Evolutionary conservation across 2,797 vertebrate species (phyloP), one percentile per base, ranked within the genome.

Genomic region (Mormyrops attenuatus): DNA sequence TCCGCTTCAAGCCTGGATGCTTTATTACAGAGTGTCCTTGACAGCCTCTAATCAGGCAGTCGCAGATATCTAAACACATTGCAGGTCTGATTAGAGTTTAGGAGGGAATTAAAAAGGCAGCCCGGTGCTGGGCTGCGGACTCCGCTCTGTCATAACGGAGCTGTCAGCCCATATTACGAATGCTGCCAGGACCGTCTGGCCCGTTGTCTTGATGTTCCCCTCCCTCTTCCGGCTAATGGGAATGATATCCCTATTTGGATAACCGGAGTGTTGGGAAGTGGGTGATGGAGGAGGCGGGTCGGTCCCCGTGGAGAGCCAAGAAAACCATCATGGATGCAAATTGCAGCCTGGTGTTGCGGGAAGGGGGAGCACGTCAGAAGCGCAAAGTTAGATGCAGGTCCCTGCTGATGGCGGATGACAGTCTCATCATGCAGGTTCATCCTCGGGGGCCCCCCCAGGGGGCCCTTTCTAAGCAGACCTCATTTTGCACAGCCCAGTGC

Each of bases 351-450:
- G 38, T 60, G 3, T 53, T 50, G 53, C 41, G 47, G 77, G 22
- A 17, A n/a, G 22, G 3, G 0, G n/a, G 50, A 34, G 30, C 6
- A 8, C 49, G 26, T 52, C 50, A 53, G 30, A 88, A 84, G 22
- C 15, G 53, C 89, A 87, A 49, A 22, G 52, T 44, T 44, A 86
- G 34, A 57, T 34, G 47, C 73, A 86, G 30, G 84, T 50, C 66
- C 80, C 60, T 9, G 69, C 88, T 89, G 86, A 87, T 88, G 85
- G 52, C 55, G 84, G 88, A 49, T 47, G 90, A 88, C 82, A 88
- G 26, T n/a, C 73, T 41, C 66, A 52, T 63, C 55, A 73, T 15
- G 26, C 87, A 15, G 52, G 30, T 87, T 55, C 20, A 30, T 53
- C 53, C 85, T 85, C 55, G 50, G 11, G 53, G 20, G 26, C 22